These are phyloP conservation scores for Anabas testudineus DNA, from an alignment of 2,797 vertebrate genomes.

Conservation along the genomic window DNA sequence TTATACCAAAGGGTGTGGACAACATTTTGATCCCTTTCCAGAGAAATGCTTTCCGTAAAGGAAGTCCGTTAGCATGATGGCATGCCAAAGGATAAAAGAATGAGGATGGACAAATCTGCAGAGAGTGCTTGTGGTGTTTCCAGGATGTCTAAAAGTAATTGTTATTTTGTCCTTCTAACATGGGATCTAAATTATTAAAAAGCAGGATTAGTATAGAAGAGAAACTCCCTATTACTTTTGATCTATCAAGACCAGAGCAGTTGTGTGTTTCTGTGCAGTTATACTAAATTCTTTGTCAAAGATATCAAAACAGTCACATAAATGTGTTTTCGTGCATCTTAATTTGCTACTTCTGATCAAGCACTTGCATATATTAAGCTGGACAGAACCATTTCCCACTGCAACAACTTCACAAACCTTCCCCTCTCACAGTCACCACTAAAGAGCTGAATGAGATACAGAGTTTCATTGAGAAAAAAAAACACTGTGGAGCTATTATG, in stretches of 20 bases:
- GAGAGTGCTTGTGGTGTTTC: slow-evolving; percentile 47
- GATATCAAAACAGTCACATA: slow-evolving; percentile 11
- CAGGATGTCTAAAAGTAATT: slow-evolving; percentile 59
- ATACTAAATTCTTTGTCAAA: slow-evolving; percentile 25
- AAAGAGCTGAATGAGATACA: slow-evolving; percentile 78
- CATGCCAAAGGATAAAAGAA: slow-evolving; percentile 56
- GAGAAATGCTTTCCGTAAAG: slow-evolving; percentile 64
- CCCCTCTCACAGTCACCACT: slow-evolving; percentile 51
- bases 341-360: slow-evolving; percentile 41
- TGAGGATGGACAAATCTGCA: slow-evolving; percentile 58
- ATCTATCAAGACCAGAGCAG: slow-evolving; percentile 52
- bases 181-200: slow-evolving; percentile 50
- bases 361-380: slow-evolving; percentile 25
- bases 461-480: slow-evolving; percentile 78
- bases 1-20: slow-evolving; percentile 63
- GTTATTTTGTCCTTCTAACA: slow-evolving; percentile 53
- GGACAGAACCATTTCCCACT: slow-evolving; percentile 51
- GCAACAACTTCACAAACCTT: slow-evolving; percentile 47
- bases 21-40: slow-evolving; percentile 62
- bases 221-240: slow-evolving; percentile 50
- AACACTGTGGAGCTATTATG: slow-evolving; percentile 74
- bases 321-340: slow-evolving; percentile 5
- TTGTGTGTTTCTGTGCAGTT: slow-evolving; percentile 10
- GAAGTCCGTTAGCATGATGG: slow-evolving; percentile 62
- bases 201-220: slow-evolving; percentile 41